Evolutionary conservation across 2,888 invertebrate species (phyloP), one percentile per base, ranked within the genome.

Genomic region (Horisme vitalbata): DNA sequence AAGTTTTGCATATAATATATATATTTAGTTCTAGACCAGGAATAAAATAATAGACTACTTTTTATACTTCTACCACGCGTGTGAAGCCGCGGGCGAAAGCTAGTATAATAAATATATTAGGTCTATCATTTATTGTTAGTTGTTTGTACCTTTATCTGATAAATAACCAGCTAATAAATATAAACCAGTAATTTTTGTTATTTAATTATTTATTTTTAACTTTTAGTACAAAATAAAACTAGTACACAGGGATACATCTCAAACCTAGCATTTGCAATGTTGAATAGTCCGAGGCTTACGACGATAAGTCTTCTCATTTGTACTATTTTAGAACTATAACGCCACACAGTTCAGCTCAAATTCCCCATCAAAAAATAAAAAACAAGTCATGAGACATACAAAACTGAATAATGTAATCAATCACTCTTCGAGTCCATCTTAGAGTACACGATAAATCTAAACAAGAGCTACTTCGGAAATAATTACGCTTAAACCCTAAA

Each of bases 221-320:
- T 89, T 90, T 89, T 89, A 89, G 90, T 90, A 90, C 89, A 90
- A 90, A 90, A 90, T 90, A 90, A 90, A 90, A 90, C 89, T 90
- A 90, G 89, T 90, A 90, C 90, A 90, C 90, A 86, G 88, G 89
- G 88, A 86, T 90, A 90, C 89, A 90, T 87, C 84, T 89, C 87
- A 90, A 89, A 88, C 88, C 88, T 90, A 90, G 84, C 84, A 88
- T 89, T 90, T 85, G 85, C 84, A 89, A 83, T 87, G 89, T 84
- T 87, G 88, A 89, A 88, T 87, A 85, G 86, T 88, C 87, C 82
- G 88, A 88, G 84, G 87, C 87, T 88, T 90, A 90, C 84, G 88
- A 88, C 89, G 86, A 89, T 89, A 89, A 90, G 90, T 90, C 90
- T 90, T 90, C 89, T 87, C 88, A 90, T 90, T 90, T 90, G 90